phyloP scores from a whole-genome alignment of 2,888 invertebrate genomes.

The Standfussiana lucernea region DNA sequence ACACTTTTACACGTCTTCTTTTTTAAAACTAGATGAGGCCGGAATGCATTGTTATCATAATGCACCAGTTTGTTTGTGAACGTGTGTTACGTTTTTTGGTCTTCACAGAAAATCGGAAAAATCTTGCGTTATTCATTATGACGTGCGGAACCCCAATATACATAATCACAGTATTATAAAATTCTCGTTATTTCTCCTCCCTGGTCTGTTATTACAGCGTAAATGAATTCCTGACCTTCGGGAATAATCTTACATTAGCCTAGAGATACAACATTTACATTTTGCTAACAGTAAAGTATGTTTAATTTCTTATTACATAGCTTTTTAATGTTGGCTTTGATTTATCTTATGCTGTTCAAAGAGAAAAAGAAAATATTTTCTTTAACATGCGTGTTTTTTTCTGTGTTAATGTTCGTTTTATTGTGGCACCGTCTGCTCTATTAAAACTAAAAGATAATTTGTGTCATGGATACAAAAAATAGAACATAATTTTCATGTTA shows the following conservation, averaged over 20 bases:
- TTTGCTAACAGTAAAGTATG: constrained; percentile 12
- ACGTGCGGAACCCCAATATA: constrained; percentile 17
- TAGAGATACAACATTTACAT: constrained; percentile 36
- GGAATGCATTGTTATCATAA: not conserved
- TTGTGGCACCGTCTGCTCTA: not conserved
- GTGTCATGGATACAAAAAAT: not conserved
- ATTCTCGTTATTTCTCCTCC: constrained; percentile 27
- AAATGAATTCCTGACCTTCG: constrained; percentile 49
- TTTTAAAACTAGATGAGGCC: no score
- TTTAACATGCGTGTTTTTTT: not conserved
- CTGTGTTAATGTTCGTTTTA: not conserved
- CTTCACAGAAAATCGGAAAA: not conserved
- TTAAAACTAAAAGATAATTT: constrained; percentile 8
- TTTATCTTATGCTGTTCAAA: constrained; percentile 32
- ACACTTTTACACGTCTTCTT: no score
- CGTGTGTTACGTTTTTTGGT: not conserved
- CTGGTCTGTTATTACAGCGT: constrained; percentile 41
- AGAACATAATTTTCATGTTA: no score
- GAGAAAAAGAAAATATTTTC: constrained; percentile 19
- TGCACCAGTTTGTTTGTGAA: not conserved
- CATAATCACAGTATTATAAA: constrained; percentile 44
- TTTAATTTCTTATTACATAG: constrained; percentile 22
- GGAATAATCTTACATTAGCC: constrained; percentile 46
- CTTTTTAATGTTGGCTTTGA: constrained; percentile 33
- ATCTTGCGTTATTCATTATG: not conserved